phyloP scores from a whole-genome alignment of 2,888 invertebrate genomes.

The Griposia aprilina region DNA sequence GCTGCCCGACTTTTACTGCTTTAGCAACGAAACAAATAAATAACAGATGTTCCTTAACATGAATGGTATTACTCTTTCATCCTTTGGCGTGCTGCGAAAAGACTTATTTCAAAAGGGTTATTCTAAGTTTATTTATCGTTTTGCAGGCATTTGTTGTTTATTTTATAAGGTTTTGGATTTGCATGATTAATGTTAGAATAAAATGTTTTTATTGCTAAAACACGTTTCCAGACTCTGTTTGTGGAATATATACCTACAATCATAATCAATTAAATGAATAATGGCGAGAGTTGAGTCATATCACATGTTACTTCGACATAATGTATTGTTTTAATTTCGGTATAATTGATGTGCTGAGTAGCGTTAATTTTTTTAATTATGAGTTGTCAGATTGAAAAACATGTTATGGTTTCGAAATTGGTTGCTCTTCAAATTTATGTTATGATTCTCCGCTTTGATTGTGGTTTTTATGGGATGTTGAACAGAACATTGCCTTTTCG shows the following conservation, averaged over 20 bases:
- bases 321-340: constrained; percentile 63
- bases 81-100: constrained; percentile 12
- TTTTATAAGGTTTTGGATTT: constrained; percentile 4
- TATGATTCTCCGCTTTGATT: constrained; percentile 16
- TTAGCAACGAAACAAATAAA: constrained; percentile 39
- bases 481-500: constrained; percentile 13
- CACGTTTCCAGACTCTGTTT: constrained; percentile 50
- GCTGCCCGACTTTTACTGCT: constrained; percentile 44
- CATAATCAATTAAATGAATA: constrained; percentile 68
- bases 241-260: constrained; percentile 45
- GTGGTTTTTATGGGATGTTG: background rate
- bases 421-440: constrained; percentile 39
- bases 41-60: constrained; percentile 32
- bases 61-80: constrained; percentile 25
- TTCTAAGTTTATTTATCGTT: constrained; percentile 23
- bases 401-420: constrained; percentile 48
- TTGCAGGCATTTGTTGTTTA: constrained; percentile 9
- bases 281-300: constrained; percentile 65
- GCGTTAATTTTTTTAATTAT: constrained; percentile 64
- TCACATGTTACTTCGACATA: constrained; percentile 55
- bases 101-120: constrained; percentile 23
- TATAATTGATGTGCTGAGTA: constrained; percentile 54
- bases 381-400: constrained; percentile 51
- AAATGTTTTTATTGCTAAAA: constrained; percentile 38
- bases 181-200: constrained; percentile 6